phyloP scores from a whole-genome alignment of 2,888 invertebrate species.

The Calameuta pallipes region DNA sequence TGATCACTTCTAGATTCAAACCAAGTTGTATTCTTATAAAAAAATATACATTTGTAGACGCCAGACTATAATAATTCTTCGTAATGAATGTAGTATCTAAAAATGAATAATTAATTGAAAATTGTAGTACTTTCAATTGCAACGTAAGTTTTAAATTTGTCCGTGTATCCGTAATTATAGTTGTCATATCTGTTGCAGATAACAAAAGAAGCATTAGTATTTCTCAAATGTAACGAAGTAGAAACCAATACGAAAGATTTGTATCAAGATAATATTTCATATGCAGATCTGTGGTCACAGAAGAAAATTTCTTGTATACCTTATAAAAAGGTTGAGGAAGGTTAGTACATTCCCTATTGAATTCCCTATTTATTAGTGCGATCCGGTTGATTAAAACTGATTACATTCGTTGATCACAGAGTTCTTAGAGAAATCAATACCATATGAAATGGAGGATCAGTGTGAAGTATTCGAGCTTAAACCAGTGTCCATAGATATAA shows the following conservation, averaged over 20 bases:
- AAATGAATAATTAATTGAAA: too few species aligned
- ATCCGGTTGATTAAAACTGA: background rate
- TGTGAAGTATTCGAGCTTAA: slow-evolving; percentile 48
- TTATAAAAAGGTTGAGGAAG: slow-evolving; percentile 43
- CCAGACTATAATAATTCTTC: background rate
- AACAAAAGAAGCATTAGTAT: slow-evolving; percentile 68
- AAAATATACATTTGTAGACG: too few species aligned
- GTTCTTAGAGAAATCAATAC: too few species aligned
- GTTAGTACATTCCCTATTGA: slow-evolving; percentile 23
- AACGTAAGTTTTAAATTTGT: too few species aligned
- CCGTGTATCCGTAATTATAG: too few species aligned
- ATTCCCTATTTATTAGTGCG: background rate
- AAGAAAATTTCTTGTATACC: slow-evolving; percentile 70
- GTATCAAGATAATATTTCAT: slow-evolving; percentile 53
- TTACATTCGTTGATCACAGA: too few species aligned
- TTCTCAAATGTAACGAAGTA: slow-evolving; percentile 66
- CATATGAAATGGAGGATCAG: too few species aligned
- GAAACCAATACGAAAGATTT: slow-evolving; percentile 44
- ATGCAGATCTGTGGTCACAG: slow-evolving; percentile 79
- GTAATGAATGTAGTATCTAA: too few species aligned
- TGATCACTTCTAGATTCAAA: too few species aligned
- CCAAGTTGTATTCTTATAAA: too few species aligned
- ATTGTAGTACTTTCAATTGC: too few species aligned
- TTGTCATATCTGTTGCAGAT: slow-evolving; percentile 60
- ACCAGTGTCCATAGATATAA: slow-evolving; percentile 45